Evolutionary conservation across 2,797 vertebrate species (phyloP), one percentile per base, ranked within the genome.

Genomic region (Smutsia temminckii): DNA sequence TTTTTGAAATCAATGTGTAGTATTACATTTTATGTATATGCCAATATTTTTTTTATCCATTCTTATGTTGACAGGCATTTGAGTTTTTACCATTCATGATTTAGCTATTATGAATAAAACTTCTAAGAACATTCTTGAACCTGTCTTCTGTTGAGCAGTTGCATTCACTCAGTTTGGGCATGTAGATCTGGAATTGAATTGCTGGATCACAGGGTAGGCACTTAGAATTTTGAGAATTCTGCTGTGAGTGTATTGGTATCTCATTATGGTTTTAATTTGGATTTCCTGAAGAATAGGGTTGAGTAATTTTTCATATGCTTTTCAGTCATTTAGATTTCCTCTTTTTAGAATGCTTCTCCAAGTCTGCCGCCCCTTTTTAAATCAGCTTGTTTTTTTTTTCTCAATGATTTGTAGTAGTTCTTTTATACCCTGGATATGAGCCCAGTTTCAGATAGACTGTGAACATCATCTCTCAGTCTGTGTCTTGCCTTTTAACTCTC

Each of bases 181-280:
- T 42, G 32, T 72, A 51, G 68, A 51, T 66, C 2, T 69, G 53
- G 46, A 75, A 4, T 64, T 53, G n/a, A 74, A 91, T 71, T 90
- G 20, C 16, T 77, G 12, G 18, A n/a, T 84, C 6, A 34, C 34
- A 29, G 34, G 59, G 18, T 29, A 68, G 61, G 42, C 23, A 46
- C 66, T 88, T 61, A 74, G 72, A 87, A 81, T 37, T 79, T 89
- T 96, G 79, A 95, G 63, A 27, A 42, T 87, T 42, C 68, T 85
- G 5, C 3, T 84, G 51, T 34, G 46, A 77, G 10, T 57, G 10
- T 74, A 53, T 78, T 96, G 51, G 37, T 75, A 89, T 95, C 46
- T 80, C 66, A 77, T 6, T 63, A n/a, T 86, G 27, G 18, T 90
- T 96, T 95, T 93, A 75, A 66, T 75, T 91, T 81, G 42, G 20